A percentile compares a stretch with the other conserved stretches of the same genome.
These are phyloP conservation scores for Sylvia borin DNA, from an alignment of 2,797 vertebrate genomes.

Conservation along the genomic window DNA sequence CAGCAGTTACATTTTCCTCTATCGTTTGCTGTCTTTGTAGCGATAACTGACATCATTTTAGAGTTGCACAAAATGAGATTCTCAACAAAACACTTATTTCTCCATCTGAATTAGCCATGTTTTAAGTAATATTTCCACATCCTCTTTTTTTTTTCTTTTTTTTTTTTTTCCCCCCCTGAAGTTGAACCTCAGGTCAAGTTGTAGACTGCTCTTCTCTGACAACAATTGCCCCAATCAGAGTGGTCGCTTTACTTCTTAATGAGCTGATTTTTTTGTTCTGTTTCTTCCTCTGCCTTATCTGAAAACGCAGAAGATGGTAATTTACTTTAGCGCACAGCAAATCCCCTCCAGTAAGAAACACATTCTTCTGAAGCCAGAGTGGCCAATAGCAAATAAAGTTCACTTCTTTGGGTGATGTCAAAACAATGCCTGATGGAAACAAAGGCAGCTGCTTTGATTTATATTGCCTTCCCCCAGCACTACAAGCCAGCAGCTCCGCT, in stretches of 20 bases:
- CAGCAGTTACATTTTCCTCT: neutral
- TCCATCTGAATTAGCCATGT: neutral
- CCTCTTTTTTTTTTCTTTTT: neutral
- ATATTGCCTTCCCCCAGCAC: conserved; percentile 51
- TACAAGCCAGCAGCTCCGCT: conserved; percentile 15
- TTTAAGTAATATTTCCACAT: neutral
- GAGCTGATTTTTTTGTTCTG: neutral
- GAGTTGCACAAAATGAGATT: conserved; percentile 1
- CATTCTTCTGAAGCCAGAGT: conserved; percentile 15
- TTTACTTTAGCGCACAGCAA: conserved; percentile 1
- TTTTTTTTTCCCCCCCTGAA: neutral
- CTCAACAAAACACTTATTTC: conserved; percentile 14
- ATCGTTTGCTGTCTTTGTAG: neutral
- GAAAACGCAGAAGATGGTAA: conserved; percentile 38
- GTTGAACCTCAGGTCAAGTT: neutral
- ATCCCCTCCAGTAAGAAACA: neutral
- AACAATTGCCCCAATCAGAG: neutral
- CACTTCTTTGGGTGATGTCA: conserved; percentile 41
- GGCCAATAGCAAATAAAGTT: conserved; percentile 56
- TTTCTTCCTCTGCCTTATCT: conserved; percentile 10
- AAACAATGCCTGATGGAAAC: conserved; percentile 38
- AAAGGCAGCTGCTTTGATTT: conserved; percentile 69
- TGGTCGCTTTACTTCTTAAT: neutral
- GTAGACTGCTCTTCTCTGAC: neutral
- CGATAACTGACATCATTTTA: neutral